Evolutionary conservation across 1,140 invertebrate species (phyloP), one percentile per base, ranked within the genome.

Genomic region (Sycophaga agraensis): DNA sequence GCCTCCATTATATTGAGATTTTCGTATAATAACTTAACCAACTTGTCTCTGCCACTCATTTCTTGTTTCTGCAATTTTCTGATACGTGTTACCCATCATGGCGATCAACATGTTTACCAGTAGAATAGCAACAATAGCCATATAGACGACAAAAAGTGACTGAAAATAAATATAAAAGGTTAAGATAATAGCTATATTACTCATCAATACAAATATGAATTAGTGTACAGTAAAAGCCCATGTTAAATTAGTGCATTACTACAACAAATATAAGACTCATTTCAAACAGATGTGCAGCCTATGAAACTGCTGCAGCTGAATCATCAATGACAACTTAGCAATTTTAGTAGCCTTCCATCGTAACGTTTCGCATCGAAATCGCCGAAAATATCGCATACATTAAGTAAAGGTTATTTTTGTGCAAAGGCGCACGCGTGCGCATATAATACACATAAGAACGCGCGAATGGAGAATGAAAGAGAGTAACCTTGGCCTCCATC

Each of bases 21-120:
- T n/a, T n/a, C n/a, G n/a, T n/a, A n/a, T n/a, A n/a, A n/a, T n/a
- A n/a, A n/a, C 4, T 3, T 1, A n/a, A 43, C 39, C n/a, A 31
- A 92, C 91, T 86, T 99, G 96, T 82, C 97, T 82, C 82, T 98
- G 95, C 94, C 96, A 99, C 77, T 99, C 97, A 77, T 98, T 98
- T 68, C 94, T 86, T 3, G 96, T 97, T 78, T 97, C 94, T 3
- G 94, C 95, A 67, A 99, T 98, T 78, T 94, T 94, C 78, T 97
- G 94, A 78, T 99, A 99, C 19, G 97, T 99, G 76, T 98, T 97
- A 1, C 96, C 97, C 96, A 99, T 98, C 96, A 99, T 99, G 68
- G 97, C 97, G 71, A 99, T 99, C 73, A 99, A 84, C 93, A 99
- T 96, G 84, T 99, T 99, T 14, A 99, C 92, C 56, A 99, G 82